Evolutionary conservation across 2,797 vertebrate genomes (phyloP).

Genomic region (Enteromius mattozi): DNA sequence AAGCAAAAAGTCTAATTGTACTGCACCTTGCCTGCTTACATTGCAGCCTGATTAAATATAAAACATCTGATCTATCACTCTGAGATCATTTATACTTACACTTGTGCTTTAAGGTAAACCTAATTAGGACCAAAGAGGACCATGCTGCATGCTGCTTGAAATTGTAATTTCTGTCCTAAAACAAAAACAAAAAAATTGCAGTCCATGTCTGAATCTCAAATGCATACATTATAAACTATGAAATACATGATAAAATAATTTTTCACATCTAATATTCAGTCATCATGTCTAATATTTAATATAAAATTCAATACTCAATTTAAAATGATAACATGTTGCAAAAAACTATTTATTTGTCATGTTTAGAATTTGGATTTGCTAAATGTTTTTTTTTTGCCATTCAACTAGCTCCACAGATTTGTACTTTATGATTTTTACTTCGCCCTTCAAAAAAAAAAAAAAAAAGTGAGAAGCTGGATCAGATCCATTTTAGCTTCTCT

Average conservation of each 20-base stretch:
- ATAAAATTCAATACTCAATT: not conserved
- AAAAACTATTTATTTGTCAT: not conserved
- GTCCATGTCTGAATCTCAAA: not conserved
- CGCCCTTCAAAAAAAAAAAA: not conserved
- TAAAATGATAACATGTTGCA: not conserved
- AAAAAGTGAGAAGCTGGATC: not conserved
- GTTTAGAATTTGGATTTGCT: not conserved
- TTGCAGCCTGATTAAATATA: not conserved
- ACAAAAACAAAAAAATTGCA: too few relatives aligned
- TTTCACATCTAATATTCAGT: not conserved
- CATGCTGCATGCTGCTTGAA: too few relatives aligned
- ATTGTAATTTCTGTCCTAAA: too few relatives aligned
- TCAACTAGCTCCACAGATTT: not conserved
- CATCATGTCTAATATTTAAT: too few relatives aligned
- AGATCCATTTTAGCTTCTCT: slow-evolving; percentile 27
- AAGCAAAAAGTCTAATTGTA: slow-evolving; percentile 7
- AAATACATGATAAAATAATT: not conserved
- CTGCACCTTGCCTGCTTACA: not conserved
- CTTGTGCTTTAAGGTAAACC: slow-evolving; percentile 1
- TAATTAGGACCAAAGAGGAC: slow-evolving; percentile 73
- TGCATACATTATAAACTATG: not conserved
- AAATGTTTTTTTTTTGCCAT: not conserved
- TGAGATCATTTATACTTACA: slow-evolving; percentile 53
- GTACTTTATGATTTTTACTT: slow-evolving; percentile 1
- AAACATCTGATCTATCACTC: slow-evolving; percentile 2